Percentiles rank a stretch among this genome's conserved stretches.
Conservation (phyloP, 2,888 invertebrate genomes). For the Drosophila mayaguana region DNA sequence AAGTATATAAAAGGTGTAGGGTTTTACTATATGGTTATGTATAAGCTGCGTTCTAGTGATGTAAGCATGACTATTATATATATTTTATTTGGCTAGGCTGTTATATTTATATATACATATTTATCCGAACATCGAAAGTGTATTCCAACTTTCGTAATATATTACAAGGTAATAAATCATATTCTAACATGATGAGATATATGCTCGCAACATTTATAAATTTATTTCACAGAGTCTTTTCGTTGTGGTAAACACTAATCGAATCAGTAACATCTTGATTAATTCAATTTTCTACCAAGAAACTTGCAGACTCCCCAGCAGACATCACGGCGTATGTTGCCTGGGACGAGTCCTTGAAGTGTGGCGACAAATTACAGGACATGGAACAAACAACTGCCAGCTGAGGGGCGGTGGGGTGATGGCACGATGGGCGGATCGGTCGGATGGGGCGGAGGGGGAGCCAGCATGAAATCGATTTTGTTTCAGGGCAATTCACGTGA, state of each 20-base stretch:
- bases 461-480: conserved; percentile 72
- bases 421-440: not conserved
- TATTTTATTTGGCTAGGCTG: conserved; percentile 32
- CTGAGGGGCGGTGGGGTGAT: not conserved
- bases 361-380: conserved; percentile 73
- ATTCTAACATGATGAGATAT: conserved; percentile 6
- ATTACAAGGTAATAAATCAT: conserved; percentile 38
- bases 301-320: conserved; percentile 28
- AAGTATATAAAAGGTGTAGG: conserved; percentile 30
- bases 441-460: not conserved
- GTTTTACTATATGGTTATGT: conserved; percentile 21
- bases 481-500: conserved; percentile 56
- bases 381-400: conserved; percentile 38
- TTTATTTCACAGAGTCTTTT: conserved; percentile 17
- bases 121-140: conserved; percentile 1
- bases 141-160: conserved; percentile 5
- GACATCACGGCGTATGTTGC: conserved; percentile 9
- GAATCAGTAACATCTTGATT: conserved; percentile 40
- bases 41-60: conserved; percentile 34
- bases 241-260: conserved; percentile 28
- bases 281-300: conserved; percentile 36
- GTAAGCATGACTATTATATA: conserved; percentile 6
- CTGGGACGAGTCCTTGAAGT: conserved; percentile 24
- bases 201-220: not conserved
- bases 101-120: conserved; percentile 14